Percentiles rank a stretch among this genome's conserved stretches.
Conservation (phyloP, 2,888 invertebrate genomes). For the Tenthredo livida region DNA sequence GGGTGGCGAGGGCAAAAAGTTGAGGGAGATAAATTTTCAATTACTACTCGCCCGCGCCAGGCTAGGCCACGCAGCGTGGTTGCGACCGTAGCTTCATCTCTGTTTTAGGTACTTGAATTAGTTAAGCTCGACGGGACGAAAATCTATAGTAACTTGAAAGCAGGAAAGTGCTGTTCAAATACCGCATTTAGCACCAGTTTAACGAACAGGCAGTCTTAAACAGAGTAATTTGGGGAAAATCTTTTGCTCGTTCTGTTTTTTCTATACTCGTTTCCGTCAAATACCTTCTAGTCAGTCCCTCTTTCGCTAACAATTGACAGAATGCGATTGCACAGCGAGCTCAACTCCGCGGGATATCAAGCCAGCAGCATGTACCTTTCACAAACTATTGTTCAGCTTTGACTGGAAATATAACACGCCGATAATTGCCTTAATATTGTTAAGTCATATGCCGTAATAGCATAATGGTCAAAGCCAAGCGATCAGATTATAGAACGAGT, state of each 20-base stretch:
- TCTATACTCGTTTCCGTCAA: not conserved
- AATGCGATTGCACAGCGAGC: not conserved
- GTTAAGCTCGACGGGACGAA: not conserved
- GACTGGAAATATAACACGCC: constrained; percentile 69
- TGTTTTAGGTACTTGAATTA: constrained; percentile 14
- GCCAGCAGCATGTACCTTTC: constrained; percentile 70
- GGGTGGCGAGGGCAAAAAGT: constrained; percentile 52
- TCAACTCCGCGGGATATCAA: constrained; percentile 66
- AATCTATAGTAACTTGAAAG: not conserved
- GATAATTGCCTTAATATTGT: constrained; percentile 73
- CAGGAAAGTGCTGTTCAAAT: not conserved
- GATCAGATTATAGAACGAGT: constrained; percentile 47
- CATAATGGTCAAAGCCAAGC: constrained; percentile 62
- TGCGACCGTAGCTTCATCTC: constrained; percentile 1
- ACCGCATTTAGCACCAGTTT: not conserved
- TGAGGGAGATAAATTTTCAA: constrained; percentile 53
- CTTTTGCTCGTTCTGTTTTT: not conserved
- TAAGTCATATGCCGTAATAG: constrained; percentile 71
- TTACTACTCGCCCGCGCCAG: constrained; percentile 37
- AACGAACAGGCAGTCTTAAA: too few relatives aligned
- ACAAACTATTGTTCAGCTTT: constrained; percentile 71
- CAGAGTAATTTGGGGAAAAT: not conserved
- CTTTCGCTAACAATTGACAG: constrained; percentile 37
- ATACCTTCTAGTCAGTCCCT: not conserved
- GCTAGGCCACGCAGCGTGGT: not conserved